A percentile compares a stretch with the other conserved stretches of the same genome.
Evolutionary conservation across 2,113 vertebrate genomes (phyloP).

Genomic region (Aramus guarauna): DNA sequence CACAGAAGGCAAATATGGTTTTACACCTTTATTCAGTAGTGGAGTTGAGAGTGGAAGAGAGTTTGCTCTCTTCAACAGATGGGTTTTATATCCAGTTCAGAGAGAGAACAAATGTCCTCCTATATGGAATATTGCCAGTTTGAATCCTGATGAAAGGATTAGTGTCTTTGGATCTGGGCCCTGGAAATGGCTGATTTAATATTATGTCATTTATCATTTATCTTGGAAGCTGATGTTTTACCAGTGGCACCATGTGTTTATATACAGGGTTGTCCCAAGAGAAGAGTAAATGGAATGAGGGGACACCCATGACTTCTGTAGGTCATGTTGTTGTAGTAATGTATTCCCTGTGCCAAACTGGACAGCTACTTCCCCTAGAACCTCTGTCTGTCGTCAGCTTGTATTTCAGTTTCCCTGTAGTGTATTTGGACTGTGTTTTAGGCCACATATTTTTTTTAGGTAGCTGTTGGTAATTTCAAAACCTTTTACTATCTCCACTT

Average conservation of each 20-base stretch:
- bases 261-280: background rate
- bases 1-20: background rate
- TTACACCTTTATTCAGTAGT: background rate
- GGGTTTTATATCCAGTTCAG: background rate
- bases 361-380: background rate
- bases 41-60: background rate
- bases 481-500: background rate
- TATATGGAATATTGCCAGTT: background rate
- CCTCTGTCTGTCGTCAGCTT: background rate
- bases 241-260: background rate
- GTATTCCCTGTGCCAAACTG: background rate
- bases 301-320: background rate
- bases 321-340: background rate
- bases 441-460: background rate
- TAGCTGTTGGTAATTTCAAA: background rate
- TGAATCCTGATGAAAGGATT: conserved; percentile 14
- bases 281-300: background rate
- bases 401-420: background rate
- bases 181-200: conserved; percentile 26
- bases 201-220: background rate
- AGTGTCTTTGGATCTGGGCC: background rate
- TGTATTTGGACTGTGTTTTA: background rate
- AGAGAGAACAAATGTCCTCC: background rate
- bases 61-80: background rate
- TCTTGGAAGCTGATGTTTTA: background rate